Evolutionary conservation across 2,797 vertebrate genomes (phyloP).

Genomic region (Myotis findleyi): DNA sequence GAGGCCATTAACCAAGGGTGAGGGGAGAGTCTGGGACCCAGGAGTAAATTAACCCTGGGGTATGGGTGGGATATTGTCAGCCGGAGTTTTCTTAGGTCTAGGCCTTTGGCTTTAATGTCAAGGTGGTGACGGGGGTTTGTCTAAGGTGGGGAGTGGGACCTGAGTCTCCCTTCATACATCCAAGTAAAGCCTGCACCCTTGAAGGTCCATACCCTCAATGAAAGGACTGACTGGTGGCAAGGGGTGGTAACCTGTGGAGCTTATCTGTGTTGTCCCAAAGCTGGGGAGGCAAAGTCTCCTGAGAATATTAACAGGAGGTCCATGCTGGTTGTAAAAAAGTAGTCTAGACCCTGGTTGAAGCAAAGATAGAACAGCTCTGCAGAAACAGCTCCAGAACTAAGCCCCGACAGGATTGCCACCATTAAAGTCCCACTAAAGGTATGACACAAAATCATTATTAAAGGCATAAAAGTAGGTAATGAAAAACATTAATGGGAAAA

Average conservation of each 20-base stretch:
- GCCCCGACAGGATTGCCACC: not conserved
- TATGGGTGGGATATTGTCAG: not conserved
- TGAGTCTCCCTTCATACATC: not conserved
- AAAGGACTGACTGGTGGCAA: not conserved
- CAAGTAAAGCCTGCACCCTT: not conserved
- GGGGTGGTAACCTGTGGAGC: not conserved
- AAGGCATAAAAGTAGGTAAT: not conserved
- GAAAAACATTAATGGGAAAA: not conserved
- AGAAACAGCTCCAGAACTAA: not conserved
- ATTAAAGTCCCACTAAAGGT: not conserved
- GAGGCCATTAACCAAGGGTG: not conserved
- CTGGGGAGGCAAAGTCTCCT: not conserved
- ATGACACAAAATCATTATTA: not conserved
- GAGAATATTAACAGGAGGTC: not conserved
- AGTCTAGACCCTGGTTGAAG: not conserved
- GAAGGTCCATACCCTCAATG: not conserved
- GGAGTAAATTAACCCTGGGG: not conserved
- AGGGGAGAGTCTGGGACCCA: not conserved
- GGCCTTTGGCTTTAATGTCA: not conserved
- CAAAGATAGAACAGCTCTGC: constrained; percentile 12
- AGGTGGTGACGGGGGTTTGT: not conserved
- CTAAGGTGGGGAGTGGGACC: not conserved
- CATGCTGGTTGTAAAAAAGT: not conserved
- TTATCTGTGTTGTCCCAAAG: not conserved
- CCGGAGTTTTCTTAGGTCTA: not conserved